Evolutionary conservation across 2,113 vertebrate genomes (phyloP), one percentile per base, ranked within the genome.

Genomic region (Leucoraja erinaceus): DNA sequence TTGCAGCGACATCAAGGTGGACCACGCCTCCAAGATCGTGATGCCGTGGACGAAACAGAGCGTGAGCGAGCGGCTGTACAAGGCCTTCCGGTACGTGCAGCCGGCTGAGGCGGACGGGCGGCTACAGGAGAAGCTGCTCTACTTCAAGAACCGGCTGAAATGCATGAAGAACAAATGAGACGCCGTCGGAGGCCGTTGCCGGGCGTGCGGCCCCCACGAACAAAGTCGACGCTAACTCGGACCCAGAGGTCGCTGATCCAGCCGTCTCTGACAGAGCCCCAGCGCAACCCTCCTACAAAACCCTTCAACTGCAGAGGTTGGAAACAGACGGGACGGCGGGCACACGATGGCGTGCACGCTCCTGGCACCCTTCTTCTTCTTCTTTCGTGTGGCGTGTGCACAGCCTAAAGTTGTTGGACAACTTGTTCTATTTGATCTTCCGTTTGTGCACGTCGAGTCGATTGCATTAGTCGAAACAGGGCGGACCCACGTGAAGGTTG

Each of bases 21-120:
- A 95, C 78, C 98, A 98, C 0, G 97, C 98, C 0, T 98, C 98
- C 3, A 99, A 99, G 95, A 94, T 99, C 94, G 96, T 96, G 63
- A 94, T 98, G 61, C 97, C 98, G 0, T 99, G 97, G 97, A 94
- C 86, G 20, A 95, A 97, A 86, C 90, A 38, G 38, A 95, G 96
- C 0, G 95, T 96, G 0, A 93, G 94, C 0, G 95, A 97, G 88
- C 96, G 96, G 54, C 94, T 96, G 33, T 99, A 99, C 6, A 95
- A 96, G 0, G 96, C 94, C 22, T 98, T 97, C 93, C 97, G 98
- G 0, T 97, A 98, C 93, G 97, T 97, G 0, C 94, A 95, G 0
- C 95, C 96, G 0, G 74, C 92, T 1, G 94, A 92, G 0, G 95
- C 96, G 4, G 96, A 96, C 22, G 25, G 94, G 0, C 28, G 61